Conservation (phyloP, 2,888 invertebrate genomes). For the Pseudococcus jackbeardsleyi region DNA sequence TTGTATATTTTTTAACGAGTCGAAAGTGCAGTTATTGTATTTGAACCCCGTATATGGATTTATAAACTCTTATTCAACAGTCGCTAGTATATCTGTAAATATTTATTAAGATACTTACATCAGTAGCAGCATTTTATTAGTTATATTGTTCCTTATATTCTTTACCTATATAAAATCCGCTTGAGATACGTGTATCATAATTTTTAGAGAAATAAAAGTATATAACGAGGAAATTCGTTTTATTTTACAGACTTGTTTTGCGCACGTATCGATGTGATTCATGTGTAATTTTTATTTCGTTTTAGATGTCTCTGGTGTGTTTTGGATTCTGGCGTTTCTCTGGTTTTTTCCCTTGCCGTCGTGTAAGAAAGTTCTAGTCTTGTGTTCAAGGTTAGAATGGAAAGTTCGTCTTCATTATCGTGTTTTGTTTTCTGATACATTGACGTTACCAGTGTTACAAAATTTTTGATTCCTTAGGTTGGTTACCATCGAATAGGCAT, state of each 20-base stretch:
- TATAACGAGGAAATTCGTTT: constrained; percentile 27
- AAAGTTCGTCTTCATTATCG: not conserved
- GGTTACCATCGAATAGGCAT: no score
- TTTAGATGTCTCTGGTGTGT: not conserved
- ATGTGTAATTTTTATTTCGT: not conserved
- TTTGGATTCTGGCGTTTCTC: not conserved
- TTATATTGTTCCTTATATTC: constrained; percentile 62
- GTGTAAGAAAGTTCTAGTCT: no score
- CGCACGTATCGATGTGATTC: not conserved
- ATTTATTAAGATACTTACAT: constrained; percentile 58
- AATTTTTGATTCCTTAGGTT: no score
- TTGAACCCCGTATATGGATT: constrained; percentile 4
- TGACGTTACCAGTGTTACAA: not conserved
- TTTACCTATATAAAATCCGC: constrained; percentile 58
- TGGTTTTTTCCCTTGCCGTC: no score
- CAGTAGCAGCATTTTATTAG: constrained; percentile 60
- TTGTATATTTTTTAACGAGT: constrained; percentile 42
- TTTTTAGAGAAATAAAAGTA: constrained; percentile 57
- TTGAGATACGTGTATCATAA: constrained; percentile 63
- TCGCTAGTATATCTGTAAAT: constrained; percentile 50
- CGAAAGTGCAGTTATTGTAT: not conserved
- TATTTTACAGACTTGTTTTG: not conserved
- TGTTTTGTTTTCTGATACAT: not conserved
- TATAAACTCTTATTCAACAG: not conserved
- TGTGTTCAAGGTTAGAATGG: not conserved